These are phyloP conservation scores for Guaruba guarouba DNA, from an alignment of 2,113 vertebrate species.

Conservation along the genomic window DNA sequence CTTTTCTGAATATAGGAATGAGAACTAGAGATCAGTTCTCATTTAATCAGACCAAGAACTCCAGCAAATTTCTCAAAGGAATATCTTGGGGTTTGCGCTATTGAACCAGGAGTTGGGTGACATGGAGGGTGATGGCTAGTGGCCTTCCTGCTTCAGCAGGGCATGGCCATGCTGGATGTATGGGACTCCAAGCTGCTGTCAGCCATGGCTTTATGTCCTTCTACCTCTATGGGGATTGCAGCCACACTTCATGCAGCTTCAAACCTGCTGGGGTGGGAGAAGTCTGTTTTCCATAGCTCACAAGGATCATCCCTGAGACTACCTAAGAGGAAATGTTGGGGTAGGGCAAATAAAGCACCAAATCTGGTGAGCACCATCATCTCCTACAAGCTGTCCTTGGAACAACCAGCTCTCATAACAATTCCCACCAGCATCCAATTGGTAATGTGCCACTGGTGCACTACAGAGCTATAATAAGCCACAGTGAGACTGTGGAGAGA, in stretches of 20 bases:
- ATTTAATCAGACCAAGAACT: neutral
- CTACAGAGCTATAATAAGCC: neutral
- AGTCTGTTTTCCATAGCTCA: neutral
- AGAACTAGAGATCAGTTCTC: neutral
- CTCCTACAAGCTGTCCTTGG: neutral
- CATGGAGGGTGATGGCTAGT: neutral
- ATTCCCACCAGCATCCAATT: neutral
- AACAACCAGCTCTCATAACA: neutral
- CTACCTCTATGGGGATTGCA: neutral
- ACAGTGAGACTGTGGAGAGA: fast-evolving
- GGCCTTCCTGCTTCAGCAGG: neutral
- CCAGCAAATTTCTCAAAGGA: neutral
- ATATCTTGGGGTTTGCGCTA: neutral
- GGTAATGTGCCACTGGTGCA: neutral
- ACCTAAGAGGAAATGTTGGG: neutral
- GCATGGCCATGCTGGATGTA: neutral
- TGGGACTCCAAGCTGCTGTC: neutral
- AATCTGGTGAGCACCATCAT: neutral
- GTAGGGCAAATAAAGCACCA: neutral
- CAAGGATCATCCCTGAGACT: neutral
- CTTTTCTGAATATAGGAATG: neutral
- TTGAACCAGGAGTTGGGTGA: neutral
- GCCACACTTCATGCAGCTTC: neutral
- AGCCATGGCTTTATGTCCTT: neutral
- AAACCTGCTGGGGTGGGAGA: neutral